Conservation (phyloP, 2,888 invertebrate species). For the Sminthurides aquaticus region DNA sequence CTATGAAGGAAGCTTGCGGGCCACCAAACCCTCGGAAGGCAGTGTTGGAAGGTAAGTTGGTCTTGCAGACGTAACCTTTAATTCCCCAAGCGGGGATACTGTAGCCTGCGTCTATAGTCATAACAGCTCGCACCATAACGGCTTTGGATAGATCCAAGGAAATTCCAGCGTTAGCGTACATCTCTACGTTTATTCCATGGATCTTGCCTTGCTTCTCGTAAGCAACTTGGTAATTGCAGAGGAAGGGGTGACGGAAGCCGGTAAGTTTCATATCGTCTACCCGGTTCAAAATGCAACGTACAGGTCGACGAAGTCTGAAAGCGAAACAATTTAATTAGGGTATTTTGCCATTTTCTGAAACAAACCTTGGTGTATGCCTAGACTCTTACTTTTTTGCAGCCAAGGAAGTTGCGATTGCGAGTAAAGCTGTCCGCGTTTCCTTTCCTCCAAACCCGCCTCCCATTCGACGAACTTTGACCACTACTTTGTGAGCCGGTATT, state of each 20-base stretch:
- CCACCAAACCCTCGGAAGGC: slow-evolving; percentile 89
- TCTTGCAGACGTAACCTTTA: slow-evolving; percentile 61
- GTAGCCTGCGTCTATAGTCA: slow-evolving; percentile 75
- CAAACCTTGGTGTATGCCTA: neutral
- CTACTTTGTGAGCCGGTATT: slow-evolving; percentile 46
- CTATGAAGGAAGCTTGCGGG: slow-evolving; percentile 81
- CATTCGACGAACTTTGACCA: slow-evolving; percentile 51
- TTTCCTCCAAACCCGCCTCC: slow-evolving; percentile 97
- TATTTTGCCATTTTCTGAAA: neutral
- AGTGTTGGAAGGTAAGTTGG: slow-evolving; percentile 85
- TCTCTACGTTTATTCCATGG: slow-evolving; percentile 61
- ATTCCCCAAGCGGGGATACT: slow-evolving; percentile 47
- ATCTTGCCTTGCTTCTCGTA: slow-evolving; percentile 69
- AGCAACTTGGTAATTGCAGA: slow-evolving; percentile 74
- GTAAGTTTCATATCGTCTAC: slow-evolving; percentile 89
- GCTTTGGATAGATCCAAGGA: slow-evolving; percentile 71
- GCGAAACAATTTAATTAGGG: neutral
- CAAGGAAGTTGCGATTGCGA: slow-evolving; percentile 67
- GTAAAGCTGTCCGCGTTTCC: slow-evolving; percentile 63
- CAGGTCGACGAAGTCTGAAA: slow-evolving; percentile 62
- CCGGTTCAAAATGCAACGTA: slow-evolving; percentile 80
- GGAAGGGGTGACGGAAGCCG: slow-evolving; percentile 83
- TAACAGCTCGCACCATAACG: slow-evolving; percentile 72
- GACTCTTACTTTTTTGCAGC: slow-evolving; percentile 62
- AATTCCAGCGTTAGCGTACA: slow-evolving; percentile 77